These are phyloP conservation scores for Enteromius viviparus DNA, from an alignment of 2,797 vertebrate species.

Conservation along the genomic window DNA sequence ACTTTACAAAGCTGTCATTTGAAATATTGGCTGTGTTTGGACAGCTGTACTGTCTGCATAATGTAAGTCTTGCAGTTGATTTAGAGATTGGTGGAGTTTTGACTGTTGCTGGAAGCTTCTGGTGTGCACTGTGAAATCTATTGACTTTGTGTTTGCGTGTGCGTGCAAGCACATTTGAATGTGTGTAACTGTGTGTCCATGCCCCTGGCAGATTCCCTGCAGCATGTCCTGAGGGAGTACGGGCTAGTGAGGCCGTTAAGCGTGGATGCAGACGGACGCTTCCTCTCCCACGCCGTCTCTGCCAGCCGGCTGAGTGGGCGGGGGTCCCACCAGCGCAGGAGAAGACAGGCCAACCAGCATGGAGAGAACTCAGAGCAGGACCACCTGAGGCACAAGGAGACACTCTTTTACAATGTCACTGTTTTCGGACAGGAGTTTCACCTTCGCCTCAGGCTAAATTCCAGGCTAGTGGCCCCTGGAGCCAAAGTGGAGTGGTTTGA, in stretches of 20 bases:
- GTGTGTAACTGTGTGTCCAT: constrained; percentile 34
- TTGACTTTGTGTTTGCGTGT: constrained; percentile 13
- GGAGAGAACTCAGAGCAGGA: constrained; percentile 50
- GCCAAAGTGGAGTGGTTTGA: constrained; percentile 96
- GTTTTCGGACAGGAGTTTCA: constrained; percentile 96
- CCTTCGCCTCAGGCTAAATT: constrained; percentile 88
- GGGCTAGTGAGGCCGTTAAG: constrained; percentile 85
- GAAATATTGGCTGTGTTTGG: background rate
- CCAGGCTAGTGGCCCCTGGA: constrained; percentile 92
- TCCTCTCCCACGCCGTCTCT: constrained; percentile 84
- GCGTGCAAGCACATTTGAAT: background rate
- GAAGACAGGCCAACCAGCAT: constrained; percentile 68
- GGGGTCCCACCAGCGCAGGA: constrained; percentile 69
- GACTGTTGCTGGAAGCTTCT: constrained; percentile 18
- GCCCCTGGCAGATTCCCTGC: constrained; percentile 78
- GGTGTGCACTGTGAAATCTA: constrained; percentile 1
- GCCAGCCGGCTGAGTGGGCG: constrained; percentile 60
- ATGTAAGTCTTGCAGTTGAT: background rate
- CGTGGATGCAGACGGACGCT: constrained; percentile 85
- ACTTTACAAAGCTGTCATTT: background rate
- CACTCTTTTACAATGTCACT: constrained; percentile 96
- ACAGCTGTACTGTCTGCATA: constrained; percentile 1
- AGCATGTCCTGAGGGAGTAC: constrained; percentile 85
- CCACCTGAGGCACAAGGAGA: constrained; percentile 62
- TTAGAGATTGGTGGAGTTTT: constrained; percentile 9